Conservation (phyloP, 2,797 vertebrate genomes). For the Micropoecilia bifurca region DNA sequence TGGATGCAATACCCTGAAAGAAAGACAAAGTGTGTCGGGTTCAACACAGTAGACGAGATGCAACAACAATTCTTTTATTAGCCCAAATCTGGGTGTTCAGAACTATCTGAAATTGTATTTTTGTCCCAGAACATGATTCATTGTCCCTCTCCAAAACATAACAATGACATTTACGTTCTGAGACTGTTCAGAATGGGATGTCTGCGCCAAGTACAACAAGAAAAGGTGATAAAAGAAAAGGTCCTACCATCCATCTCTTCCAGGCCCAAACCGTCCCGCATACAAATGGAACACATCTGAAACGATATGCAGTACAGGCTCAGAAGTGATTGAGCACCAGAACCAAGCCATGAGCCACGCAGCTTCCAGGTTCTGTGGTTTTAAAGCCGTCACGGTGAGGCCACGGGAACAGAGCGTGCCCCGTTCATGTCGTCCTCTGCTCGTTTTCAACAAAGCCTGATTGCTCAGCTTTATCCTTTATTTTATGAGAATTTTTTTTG, state of each 20-base stretch:
- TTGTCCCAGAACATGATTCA: background rate
- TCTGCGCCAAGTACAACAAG: background rate
- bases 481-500: background rate
- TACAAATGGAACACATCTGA: constrained; percentile 1
- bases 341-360: background rate
- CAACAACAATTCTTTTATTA: background rate
- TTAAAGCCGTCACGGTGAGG: background rate
- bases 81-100: background rate
- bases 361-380: background rate
- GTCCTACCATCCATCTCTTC: background rate
- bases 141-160: background rate
- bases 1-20: background rate
- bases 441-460: background rate
- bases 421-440: background rate
- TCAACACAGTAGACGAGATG: background rate
- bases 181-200: background rate
- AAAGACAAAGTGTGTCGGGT: background rate
- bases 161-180: background rate
- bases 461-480: background rate
- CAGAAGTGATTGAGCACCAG: background rate
- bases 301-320: background rate
- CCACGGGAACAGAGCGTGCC: background rate
- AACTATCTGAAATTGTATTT: background rate
- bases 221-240: background rate
- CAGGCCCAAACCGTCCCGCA: background rate